phyloP scores from a whole-genome alignment of 2,797 vertebrate species.

The Aplochiton taeniatus region DNA sequence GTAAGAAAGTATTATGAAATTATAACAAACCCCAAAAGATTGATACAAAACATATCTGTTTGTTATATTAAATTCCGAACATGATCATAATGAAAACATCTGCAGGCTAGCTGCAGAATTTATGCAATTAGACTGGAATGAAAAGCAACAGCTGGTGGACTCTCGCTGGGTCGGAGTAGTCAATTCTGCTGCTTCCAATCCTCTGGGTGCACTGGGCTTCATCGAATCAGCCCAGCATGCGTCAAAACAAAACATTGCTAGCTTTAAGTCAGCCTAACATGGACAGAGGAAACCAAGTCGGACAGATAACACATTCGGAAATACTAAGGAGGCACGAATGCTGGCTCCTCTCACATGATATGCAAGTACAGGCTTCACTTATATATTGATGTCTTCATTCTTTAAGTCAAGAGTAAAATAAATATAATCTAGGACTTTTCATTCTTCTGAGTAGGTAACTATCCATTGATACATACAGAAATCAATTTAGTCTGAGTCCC shows the following conservation, averaged over 20 bases:
- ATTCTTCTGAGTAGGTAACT: no score
- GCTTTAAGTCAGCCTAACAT: conserved; percentile 9
- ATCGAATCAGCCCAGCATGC: conserved; percentile 5
- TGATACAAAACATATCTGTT: conserved; percentile 8
- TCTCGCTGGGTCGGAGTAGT: conserved; percentile 7
- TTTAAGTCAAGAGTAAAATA: not conserved
- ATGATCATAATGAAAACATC: conserved; percentile 15
- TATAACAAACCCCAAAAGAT: conserved; percentile 20
- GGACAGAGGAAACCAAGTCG: conserved; percentile 20
- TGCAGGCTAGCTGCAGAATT: conserved; percentile 20
- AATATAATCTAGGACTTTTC: not conserved
- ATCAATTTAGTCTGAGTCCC: conserved; percentile 4
- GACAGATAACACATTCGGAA: conserved; percentile 13
- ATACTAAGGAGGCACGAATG: not conserved
- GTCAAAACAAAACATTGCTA: conserved; percentile 3
- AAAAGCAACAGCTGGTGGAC: conserved; percentile 26
- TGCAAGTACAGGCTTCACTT: not conserved
- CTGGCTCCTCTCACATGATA: conserved; percentile 7
- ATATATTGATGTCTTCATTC: not conserved
- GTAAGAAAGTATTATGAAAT: conserved; percentile 27
- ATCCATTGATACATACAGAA: not conserved
- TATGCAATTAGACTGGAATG: conserved; percentile 15
- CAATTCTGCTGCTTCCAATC: conserved; percentile 11
- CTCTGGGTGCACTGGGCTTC: conserved; percentile 15
- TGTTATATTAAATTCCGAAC: conserved; percentile 29